These are phyloP conservation scores for Forficula auricularia DNA, from an alignment of 1,140 invertebrate species.

Conservation along the genomic window DNA sequence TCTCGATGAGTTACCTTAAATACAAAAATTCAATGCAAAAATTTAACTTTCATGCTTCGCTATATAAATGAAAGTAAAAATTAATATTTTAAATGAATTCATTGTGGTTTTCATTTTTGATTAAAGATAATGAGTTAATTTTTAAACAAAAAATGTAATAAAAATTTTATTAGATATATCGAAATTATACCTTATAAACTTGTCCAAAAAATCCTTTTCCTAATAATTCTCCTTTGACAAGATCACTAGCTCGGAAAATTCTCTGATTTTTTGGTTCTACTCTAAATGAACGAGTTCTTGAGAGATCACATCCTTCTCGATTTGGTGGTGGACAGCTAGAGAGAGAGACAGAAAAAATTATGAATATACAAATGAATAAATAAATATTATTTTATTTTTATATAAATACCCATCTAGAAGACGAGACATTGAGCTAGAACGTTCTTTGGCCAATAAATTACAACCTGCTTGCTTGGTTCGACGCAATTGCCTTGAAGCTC, in stretches of 20 bases:
- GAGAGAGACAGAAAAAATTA: not conserved
- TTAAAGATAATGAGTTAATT: no score
- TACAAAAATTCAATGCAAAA: no score
- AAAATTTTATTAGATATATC: no score
- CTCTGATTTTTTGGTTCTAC: constrained; percentile 61
- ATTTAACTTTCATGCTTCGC: no score
- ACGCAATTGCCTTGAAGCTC: constrained; percentile 34
- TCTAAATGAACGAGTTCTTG: constrained; percentile 71
- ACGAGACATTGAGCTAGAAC: constrained; percentile 69
- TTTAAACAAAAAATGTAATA: no score
- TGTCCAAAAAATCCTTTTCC: constrained; percentile 89
- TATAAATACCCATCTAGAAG: constrained; percentile 49
- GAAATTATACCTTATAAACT: constrained; percentile 61
- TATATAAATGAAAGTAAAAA: no score
- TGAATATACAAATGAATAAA: constrained; percentile 6
- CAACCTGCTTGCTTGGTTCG: constrained; percentile 27
- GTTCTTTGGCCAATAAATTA: constrained; percentile 45
- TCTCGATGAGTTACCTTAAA: constrained; percentile 54
- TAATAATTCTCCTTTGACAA: constrained; percentile 73
- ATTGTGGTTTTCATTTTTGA: no score
- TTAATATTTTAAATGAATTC: no score
- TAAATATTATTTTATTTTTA: constrained; percentile 9
- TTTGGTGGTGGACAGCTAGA: constrained; percentile 26
- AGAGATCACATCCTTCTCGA: constrained; percentile 43
- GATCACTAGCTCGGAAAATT: constrained; percentile 75